phyloP scores from a whole-genome alignment of 64 coral and sea anemone genomes.

The Acropora yongei region DNA sequence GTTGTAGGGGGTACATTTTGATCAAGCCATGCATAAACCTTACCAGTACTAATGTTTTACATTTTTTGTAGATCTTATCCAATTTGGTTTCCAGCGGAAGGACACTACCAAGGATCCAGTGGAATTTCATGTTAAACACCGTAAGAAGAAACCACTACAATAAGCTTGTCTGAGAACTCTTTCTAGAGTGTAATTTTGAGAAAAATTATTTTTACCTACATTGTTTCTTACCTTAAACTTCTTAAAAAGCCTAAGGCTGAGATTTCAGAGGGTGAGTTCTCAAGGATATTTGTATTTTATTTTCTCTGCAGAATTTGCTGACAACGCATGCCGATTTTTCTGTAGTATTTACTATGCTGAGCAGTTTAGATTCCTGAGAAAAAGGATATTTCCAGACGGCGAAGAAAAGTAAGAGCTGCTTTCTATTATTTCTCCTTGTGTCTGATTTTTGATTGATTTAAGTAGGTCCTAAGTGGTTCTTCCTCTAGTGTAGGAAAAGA shows the following conservation, averaged over 20 bases:
- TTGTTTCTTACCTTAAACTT: too few relatives aligned
- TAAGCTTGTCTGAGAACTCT: not conserved
- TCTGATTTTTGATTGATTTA: not conserved
- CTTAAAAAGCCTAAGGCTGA: too few relatives aligned
- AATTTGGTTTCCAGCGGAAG: conserved; percentile 88
- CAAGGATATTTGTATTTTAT: not conserved
- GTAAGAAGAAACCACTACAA: conserved; percentile 44
- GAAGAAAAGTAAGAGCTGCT: conserved; percentile 83
- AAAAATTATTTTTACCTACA: too few relatives aligned
- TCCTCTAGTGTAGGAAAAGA: too few relatives aligned
- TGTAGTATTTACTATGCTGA: conserved; percentile 93
- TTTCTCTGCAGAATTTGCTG: conserved; percentile 82
- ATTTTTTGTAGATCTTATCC: conserved; percentile 40
- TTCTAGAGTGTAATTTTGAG: too few relatives aligned
- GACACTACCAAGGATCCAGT: conserved; percentile 30
- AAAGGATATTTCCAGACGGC: conserved; percentile 84
- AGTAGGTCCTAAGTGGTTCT: too few relatives aligned
- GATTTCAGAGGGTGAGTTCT: too few relatives aligned
- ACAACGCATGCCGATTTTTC: conserved; percentile 80
- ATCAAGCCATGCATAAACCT: too few relatives aligned
- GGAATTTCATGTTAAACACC: conserved; percentile 88
- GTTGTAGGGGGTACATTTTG: too few relatives aligned
- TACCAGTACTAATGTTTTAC: not conserved
- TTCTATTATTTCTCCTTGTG: not conserved
- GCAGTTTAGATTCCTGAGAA: conserved; percentile 89